Base-by-base conservation (phyloP, 1,140 invertebrate genomes). In the Drosophila busckii region DNA sequence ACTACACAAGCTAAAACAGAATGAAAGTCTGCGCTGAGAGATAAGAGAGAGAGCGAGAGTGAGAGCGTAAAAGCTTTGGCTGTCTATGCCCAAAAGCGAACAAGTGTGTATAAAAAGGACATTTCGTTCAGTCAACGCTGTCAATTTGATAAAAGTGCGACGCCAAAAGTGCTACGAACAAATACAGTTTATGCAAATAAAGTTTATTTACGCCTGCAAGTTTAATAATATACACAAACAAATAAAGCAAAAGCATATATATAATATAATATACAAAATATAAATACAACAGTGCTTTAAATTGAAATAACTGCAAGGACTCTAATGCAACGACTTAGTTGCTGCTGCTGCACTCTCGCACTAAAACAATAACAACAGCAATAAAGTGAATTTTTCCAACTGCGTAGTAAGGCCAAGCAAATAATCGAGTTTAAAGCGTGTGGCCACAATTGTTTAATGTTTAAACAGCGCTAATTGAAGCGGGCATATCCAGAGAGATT, bases 61-160 rank as follows among this genome's bases (percentile, higher is more conserved):
- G 40, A 15, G 29, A 38, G 54, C 32, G 40, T 44, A 62, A 41
- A 23, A 54, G 3, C 10, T 20, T 68, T 58, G 73, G 69, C 70
- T 73, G 31, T 42, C 54, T n/a, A n/a, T n/a, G n/a, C 35, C 45
- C 58, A 55, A 75, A 78, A 85, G 83, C 83, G 71, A 85, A 85
- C 75, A 85, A 85, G 83, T 85, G 83, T 85, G 83, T 85, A 85
- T 75, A 80, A 80, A 76, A 80, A 66, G 75, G 76, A 85, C 59
- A 85, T 66, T 71, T 85, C 69, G 45, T 80, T 80, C 65, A 85
- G 83, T 85, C 65, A 63, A 68, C 61, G 58, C 54, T 67, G 76
- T 75, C 62, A 83, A 70, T 83, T 65, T 58, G 75, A 61, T 62
- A 42, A 55, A 78, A 70, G 42, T 67, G 49, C 76, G 62, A 60